Evolutionary conservation across 37 sponge, comb jelly and placozoan genomes (phyloP).

Genomic region (Eunapius fragilis): DNA sequence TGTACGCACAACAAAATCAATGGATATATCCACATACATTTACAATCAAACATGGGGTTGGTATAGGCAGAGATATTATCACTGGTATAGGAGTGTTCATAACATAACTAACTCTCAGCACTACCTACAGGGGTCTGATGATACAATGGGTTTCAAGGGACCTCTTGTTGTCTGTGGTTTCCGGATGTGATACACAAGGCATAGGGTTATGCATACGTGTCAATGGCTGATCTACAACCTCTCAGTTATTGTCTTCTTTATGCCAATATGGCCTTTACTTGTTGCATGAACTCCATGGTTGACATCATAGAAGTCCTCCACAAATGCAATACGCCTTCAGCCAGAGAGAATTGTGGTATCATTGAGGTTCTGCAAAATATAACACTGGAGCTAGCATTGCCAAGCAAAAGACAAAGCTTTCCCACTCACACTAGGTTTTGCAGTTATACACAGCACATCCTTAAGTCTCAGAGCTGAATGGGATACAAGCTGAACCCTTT

Average conservation of each 20-base stretch:
- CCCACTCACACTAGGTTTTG: constrained; percentile 13
- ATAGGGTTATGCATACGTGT: constrained; percentile 19
- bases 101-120: no score
- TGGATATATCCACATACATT: no score
- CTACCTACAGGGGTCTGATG: constrained; percentile 1
- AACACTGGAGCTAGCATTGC: background rate
- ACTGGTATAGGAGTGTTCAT: no score
- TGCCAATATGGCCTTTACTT: constrained; percentile 19
- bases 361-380: no score
- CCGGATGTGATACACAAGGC: constrained; percentile 14
- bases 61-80: no score
- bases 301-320: no score
- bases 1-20: background rate
- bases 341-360: no score
- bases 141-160: constrained; percentile 38
- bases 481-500: constrained; percentile 4
- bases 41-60: no score
- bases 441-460: constrained; percentile 33
- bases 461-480: constrained; percentile 7
- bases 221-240: constrained; percentile 16
- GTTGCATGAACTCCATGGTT: no score
- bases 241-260: constrained; percentile 19
- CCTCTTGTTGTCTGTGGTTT: constrained; percentile 43
- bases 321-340: no score
- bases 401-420: background rate